A percentile compares a stretch with the other conserved stretches of the same genome.
Conservation (phyloP, 2,113 vertebrate genomes). For the Turdus rufiventris region DNA sequence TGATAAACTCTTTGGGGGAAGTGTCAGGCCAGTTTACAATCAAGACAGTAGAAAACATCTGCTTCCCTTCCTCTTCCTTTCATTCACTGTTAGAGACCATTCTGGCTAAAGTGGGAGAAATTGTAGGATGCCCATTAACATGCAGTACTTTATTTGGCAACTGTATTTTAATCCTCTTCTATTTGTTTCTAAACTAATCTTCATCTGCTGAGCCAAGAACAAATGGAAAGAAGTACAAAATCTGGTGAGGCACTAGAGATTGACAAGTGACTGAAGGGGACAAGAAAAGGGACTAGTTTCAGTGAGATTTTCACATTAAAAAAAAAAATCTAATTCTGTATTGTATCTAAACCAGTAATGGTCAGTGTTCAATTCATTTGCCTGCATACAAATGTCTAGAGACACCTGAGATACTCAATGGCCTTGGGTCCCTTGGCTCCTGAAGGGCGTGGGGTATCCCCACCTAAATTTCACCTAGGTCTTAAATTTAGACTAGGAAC, state of each 20-base stretch:
- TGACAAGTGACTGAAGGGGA: background rate
- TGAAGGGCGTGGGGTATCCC: background rate
- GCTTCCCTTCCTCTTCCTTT: conserved; percentile 17
- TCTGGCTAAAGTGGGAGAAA: conserved; percentile 38
- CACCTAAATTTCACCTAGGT: background rate
- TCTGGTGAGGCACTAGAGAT: background rate
- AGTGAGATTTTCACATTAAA: background rate
- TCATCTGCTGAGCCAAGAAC: conserved; percentile 31
- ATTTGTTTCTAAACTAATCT: conserved; percentile 42
- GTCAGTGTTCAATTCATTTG: background rate
- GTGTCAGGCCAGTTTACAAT: conserved; percentile 1
- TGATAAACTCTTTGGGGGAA: background rate
- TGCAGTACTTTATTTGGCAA: conserved; percentile 16
- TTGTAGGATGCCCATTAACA: conserved; percentile 25
- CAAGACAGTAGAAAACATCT: conserved; percentile 17
- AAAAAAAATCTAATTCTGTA: background rate
- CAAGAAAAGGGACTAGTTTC: background rate
- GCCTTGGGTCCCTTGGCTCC: background rate
- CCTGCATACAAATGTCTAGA: background rate
- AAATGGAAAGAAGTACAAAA: conserved; percentile 18
- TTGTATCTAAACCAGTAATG: background rate
- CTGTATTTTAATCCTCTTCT: conserved; percentile 18
- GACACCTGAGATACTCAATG: accelerated
- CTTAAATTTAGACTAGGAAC: background rate
- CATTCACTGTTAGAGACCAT: background rate